Conservation (phyloP, 2,797 vertebrate species). For the Semotilus atromaculatus region DNA sequence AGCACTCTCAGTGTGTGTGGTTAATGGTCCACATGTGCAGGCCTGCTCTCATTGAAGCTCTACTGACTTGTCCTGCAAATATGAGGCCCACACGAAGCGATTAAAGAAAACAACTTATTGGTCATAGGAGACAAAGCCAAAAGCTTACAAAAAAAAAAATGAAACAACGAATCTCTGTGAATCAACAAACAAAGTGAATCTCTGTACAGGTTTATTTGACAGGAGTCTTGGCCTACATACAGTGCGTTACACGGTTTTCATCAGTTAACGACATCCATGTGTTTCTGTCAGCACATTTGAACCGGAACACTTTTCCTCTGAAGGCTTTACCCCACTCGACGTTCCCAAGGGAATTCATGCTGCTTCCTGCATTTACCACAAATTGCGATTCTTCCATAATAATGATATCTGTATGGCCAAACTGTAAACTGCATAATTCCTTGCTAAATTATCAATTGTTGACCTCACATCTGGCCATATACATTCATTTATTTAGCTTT, state of each 20-base stretch:
- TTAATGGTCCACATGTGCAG: slow-evolving; percentile 64
- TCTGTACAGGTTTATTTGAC: slow-evolving; percentile 4
- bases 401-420: background rate
- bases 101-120: slow-evolving; percentile 10
- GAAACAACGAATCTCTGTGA: no score
- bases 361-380: background rate
- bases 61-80: slow-evolving; percentile 17
- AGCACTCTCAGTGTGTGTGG: slow-evolving; percentile 73
- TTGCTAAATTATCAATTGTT: background rate
- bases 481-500: background rate
- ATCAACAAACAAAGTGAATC: background rate
- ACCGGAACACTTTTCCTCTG: background rate
- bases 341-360: background rate
- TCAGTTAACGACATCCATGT: slow-evolving; percentile 37
- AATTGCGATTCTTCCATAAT: background rate
- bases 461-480: background rate
- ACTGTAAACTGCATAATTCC: background rate
- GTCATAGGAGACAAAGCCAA: slow-evolving; percentile 7
- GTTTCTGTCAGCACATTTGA: slow-evolving; percentile 15
- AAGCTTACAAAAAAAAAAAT: background rate
- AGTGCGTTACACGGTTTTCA: background rate
- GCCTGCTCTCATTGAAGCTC: slow-evolving; percentile 39
- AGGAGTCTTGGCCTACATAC: background rate
- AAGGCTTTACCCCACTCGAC: background rate
- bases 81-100: background rate